phyloP scores from a whole-genome alignment of 2,113 vertebrate genomes.

The Corynorhinus townsendii region DNA sequence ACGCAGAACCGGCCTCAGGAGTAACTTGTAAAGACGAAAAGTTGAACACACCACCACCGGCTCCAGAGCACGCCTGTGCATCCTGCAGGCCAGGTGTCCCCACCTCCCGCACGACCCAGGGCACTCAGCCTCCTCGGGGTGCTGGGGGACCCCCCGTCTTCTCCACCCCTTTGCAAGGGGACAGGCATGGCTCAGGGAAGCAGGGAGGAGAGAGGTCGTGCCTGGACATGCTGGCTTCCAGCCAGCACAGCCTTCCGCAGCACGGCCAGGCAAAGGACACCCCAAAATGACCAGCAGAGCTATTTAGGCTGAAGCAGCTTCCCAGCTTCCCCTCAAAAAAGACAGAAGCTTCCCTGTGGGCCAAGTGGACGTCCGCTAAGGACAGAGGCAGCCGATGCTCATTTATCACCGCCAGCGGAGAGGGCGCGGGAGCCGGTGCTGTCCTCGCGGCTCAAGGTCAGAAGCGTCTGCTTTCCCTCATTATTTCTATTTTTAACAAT shows the following conservation, averaged over 20 bases:
- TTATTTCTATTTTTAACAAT: slow-evolving; percentile 75
- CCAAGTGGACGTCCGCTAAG: slow-evolving; percentile 59
- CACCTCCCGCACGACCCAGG: background rate
- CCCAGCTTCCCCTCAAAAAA: background rate
- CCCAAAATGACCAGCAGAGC: background rate
- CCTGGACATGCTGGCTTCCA: background rate
- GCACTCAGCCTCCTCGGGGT: background rate
- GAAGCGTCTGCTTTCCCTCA: slow-evolving; percentile 56
- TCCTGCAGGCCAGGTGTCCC: background rate
- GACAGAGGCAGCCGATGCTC: slow-evolving; percentile 36
- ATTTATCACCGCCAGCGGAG: slow-evolving; percentile 51
- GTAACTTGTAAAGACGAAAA: background rate
- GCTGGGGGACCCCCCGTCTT: too few species aligned
- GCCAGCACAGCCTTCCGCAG: background rate
- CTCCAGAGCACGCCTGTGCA: background rate
- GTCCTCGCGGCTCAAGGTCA: slow-evolving; percentile 67
- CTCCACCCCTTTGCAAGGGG: background rate
- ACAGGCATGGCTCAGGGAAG: rapidly evolving
- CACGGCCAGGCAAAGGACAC: background rate
- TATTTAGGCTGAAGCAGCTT: background rate
- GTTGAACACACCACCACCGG: too few species aligned
- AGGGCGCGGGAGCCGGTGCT: slow-evolving; percentile 43
- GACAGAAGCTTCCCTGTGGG: slow-evolving; percentile 19
- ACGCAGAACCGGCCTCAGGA: background rate
- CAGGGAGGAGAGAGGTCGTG: background rate